A percentile compares a stretch with the other conserved stretches of the same genome.
These are phyloP conservation scores for Myiothlypis chrysogaster DNA, from an alignment of 2,797 vertebrate species.

Conservation along the genomic window DNA sequence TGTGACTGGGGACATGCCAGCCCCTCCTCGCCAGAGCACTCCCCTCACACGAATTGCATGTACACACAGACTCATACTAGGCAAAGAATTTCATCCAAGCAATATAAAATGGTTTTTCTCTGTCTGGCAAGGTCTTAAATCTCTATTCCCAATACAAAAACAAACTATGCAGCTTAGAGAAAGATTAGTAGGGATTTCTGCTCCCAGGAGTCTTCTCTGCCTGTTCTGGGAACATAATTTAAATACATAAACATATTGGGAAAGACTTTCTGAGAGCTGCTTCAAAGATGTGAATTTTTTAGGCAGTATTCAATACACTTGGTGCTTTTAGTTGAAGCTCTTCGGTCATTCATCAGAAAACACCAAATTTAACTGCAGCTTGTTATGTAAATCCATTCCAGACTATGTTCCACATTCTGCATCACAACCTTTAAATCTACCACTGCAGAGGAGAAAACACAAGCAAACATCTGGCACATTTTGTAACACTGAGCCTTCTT, in stretches of 20 bases:
- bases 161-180: neutral
- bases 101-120: neutral
- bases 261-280: neutral
- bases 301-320: neutral
- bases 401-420: neutral
- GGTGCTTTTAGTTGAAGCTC: neutral
- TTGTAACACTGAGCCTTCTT: neutral
- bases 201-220: neutral
- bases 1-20: neutral
- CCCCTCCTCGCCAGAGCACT: neutral
- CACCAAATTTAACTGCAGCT: neutral
- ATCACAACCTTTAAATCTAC: neutral
- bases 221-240: neutral
- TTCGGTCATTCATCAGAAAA: neutral
- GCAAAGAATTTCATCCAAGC: neutral
- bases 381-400: neutral
- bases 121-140: neutral
- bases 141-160: neutral
- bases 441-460: neutral
- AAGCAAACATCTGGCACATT: neutral
- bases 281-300: neutral
- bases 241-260: neutral
- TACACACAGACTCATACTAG: neutral
- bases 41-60: neutral
- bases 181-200: neutral